Conservation (phyloP, 2,113 vertebrate genomes). For the Leuciscus idus region DNA sequence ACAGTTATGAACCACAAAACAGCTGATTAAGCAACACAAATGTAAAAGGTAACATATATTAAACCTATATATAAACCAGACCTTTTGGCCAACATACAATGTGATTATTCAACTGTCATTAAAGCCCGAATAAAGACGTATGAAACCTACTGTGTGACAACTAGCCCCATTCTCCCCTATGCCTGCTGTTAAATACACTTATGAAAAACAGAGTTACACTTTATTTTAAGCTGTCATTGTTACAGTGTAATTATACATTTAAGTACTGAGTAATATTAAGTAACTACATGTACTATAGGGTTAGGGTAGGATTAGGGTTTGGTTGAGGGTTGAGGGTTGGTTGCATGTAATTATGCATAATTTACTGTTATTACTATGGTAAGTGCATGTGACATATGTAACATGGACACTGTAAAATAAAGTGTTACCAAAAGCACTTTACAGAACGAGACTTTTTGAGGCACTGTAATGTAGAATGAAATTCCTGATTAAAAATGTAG, state of each 20-base stretch:
- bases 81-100: not conserved
- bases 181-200: not conserved
- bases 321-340: too few species aligned
- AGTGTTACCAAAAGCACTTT: not conserved
- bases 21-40: not conserved
- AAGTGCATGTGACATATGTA: too few species aligned
- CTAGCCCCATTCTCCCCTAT: not conserved
- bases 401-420: too few species aligned
- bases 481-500: slow-evolving; percentile 23
- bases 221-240: too few species aligned
- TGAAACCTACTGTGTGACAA: not conserved
- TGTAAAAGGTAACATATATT: not conserved
- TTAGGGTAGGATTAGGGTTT: too few species aligned
- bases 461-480: not conserved
- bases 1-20: not conserved
- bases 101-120: too few species aligned
- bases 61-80: not conserved
- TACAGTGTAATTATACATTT: too few species aligned
- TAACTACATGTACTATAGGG: too few species aligned
- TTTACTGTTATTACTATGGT: too few species aligned
- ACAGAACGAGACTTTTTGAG: not conserved
- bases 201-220: not conserved
- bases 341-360: too few species aligned
- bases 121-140: not conserved
- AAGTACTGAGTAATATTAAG: too few species aligned